phyloP scores from a whole-genome alignment of 1,140 invertebrate genomes.

The Aphelenchoides besseyi region DNA sequence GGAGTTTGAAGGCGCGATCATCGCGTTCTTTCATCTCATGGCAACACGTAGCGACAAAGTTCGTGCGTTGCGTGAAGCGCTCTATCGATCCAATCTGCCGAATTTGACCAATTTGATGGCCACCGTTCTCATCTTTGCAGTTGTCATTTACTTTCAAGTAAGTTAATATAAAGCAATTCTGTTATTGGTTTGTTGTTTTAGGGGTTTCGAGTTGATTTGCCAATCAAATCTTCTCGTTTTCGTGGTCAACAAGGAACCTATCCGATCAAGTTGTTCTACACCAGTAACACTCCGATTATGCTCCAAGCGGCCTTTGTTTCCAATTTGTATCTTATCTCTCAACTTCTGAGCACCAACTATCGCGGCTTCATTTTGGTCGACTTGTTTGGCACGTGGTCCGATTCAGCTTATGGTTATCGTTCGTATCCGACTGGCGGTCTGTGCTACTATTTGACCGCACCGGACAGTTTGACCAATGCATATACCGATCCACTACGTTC shows the following conservation, averaged over 20 bases:
- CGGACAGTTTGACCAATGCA: conserved; percentile 91
- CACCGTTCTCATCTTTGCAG: conserved; percentile 94
- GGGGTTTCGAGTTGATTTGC: conserved; percentile 98
- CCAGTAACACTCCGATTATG: conserved; percentile 99
- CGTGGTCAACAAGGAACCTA: conserved; percentile 98
- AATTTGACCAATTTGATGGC: conserved; percentile 98
- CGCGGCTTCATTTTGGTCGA: conserved; percentile 93
- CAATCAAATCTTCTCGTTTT: conserved; percentile 97
- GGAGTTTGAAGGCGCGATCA: conserved; percentile 96
- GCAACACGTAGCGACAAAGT: conserved; percentile 97
- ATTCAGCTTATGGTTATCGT: conserved; percentile 90
- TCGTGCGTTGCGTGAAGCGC: conserved; percentile 90
- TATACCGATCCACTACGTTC: conserved; percentile 94
- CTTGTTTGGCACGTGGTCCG: conserved; percentile 96
- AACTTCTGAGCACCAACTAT: conserved; percentile 91
- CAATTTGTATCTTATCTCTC: conserved; percentile 97
- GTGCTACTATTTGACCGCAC: conserved; percentile 96
- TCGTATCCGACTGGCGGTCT: conserved; percentile 75
- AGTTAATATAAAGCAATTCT: background rate
- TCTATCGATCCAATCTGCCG: conserved; percentile 97
- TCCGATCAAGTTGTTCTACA: conserved; percentile 99
- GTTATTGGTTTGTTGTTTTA: conserved; percentile 64
- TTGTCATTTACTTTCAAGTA: conserved; percentile 98
- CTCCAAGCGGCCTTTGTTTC: conserved; percentile 96
- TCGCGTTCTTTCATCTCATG: conserved; percentile 91